Percentiles rank a stretch among this genome's conserved stretches.
These are phyloP conservation scores for Lacerta agilis DNA, from an alignment of 2,797 vertebrate species.

Conservation along the genomic window DNA sequence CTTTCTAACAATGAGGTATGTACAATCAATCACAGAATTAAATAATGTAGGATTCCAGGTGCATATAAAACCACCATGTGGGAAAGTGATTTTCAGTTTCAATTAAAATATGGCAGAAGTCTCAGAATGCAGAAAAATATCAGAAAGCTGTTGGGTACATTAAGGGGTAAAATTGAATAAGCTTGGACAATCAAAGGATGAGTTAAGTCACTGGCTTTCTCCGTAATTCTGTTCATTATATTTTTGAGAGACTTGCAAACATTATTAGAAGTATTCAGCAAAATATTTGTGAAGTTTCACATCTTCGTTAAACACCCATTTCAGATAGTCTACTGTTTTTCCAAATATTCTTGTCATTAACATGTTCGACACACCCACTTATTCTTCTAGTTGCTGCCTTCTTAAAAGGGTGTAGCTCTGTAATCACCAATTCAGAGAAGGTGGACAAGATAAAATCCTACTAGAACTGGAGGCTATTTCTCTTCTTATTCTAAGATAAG, in stretches of 20 bases:
- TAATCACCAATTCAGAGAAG: neutral
- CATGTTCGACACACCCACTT: neutral
- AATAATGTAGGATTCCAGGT: conserved; percentile 1
- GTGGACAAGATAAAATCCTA: neutral
- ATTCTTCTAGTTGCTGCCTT: neutral
- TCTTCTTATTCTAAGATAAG: neutral
- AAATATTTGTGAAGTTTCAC: neutral
- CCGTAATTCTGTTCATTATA: neutral
- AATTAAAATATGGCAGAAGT: neutral
- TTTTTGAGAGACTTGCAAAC: neutral
- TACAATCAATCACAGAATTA: conserved; percentile 4
- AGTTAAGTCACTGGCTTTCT: neutral
- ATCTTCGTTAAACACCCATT: neutral
- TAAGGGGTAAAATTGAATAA: neutral
- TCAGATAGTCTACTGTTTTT: neutral
- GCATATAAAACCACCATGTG: neutral
- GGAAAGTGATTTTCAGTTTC: neutral
- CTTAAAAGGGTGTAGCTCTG: neutral
- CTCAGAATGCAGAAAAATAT: neutral
- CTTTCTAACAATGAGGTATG: neutral
- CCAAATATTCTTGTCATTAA: neutral
- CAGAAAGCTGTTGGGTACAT: neutral
- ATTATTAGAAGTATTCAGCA: neutral
- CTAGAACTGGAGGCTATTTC: too few relatives aligned
- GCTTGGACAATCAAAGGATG: neutral